A percentile compares a stretch with the other conserved stretches of the same genome.
Conservation (phyloP, 1,140 invertebrate species). For the Eufriesea mexicana region DNA sequence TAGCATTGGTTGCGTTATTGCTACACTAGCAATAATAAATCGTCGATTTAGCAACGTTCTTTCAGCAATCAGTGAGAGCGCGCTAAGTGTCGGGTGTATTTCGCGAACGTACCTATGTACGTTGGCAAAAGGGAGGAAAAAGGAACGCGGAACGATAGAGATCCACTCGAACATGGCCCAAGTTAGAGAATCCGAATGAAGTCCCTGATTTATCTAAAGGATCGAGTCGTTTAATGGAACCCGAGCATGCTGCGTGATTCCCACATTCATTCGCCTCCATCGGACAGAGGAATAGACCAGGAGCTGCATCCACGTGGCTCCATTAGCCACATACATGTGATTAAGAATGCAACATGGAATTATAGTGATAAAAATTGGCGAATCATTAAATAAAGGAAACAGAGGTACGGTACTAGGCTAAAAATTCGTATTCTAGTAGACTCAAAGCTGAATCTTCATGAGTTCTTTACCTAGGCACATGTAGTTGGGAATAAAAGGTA, state of each 20-base stretch:
- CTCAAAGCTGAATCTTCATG: too few relatives aligned
- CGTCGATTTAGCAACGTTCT: slow-evolving; percentile 69
- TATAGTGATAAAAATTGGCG: too few relatives aligned
- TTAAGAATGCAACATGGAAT: too few relatives aligned
- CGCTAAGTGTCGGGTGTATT: slow-evolving; percentile 39
- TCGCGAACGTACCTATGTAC: slow-evolving; percentile 27
- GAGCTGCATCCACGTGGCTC: too few relatives aligned
- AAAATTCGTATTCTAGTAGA: too few relatives aligned
- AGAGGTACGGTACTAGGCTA: too few relatives aligned
- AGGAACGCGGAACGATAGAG: neutral
- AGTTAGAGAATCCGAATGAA: neutral
- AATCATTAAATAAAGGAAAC: too few relatives aligned
- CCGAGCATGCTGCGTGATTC: neutral
- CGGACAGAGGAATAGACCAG: neutral
- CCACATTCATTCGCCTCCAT: neutral
- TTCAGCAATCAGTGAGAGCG: slow-evolving; percentile 66
- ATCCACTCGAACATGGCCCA: neutral
- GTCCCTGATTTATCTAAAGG: neutral
- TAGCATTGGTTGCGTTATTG: slow-evolving; percentile 54
- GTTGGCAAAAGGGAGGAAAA: neutral
- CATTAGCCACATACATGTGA: too few relatives aligned
- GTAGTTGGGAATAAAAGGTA: too few relatives aligned
- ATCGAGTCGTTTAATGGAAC: slow-evolving; percentile 27
- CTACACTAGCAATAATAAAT: slow-evolving; percentile 70
- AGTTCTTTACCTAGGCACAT: too few relatives aligned